Conservation (phyloP, 1,140 invertebrate genomes). For the Aethina tumida region DNA sequence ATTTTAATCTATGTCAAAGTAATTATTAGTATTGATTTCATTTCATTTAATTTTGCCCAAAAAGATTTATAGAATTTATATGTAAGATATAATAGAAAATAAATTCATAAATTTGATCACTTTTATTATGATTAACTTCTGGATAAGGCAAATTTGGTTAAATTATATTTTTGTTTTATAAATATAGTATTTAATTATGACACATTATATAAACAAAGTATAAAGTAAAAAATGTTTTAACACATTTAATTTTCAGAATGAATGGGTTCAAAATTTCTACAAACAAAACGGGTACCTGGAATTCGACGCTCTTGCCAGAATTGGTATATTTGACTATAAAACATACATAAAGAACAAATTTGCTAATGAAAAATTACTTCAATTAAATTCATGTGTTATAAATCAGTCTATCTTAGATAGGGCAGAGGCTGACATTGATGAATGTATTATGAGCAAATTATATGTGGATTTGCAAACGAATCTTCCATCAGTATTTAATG, state of each 20-base stretch:
- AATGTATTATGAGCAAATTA: slow-evolving; percentile 60
- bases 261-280: slow-evolving; percentile 88
- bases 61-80: too few relatives aligned
- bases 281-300: slow-evolving; percentile 93
- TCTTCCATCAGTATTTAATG: slow-evolving; percentile 69
- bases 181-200: too few relatives aligned
- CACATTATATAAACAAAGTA: too few relatives aligned
- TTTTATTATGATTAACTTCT: too few relatives aligned
- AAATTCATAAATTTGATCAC: too few relatives aligned
- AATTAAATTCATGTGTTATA: slow-evolving; percentile 68
- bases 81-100: too few relatives aligned
- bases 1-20: too few relatives aligned
- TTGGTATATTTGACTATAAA: slow-evolving; percentile 82
- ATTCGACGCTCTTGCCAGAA: slow-evolving; percentile 77
- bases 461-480: slow-evolving; percentile 72
- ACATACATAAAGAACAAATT: slow-evolving; percentile 72
- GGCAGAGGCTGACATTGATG: slow-evolving; percentile 75
- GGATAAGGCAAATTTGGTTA: too few relatives aligned
- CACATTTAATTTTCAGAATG: slow-evolving; percentile 48
- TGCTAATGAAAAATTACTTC: slow-evolving; percentile 58
- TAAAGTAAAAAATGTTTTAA: background rate
- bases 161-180: too few relatives aligned
- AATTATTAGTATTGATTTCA: too few relatives aligned
- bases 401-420: slow-evolving; percentile 65
- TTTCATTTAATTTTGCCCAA: too few relatives aligned